phyloP scores from a whole-genome alignment of 2,888 invertebrate genomes.

The Leptinotarsa juncta region DNA sequence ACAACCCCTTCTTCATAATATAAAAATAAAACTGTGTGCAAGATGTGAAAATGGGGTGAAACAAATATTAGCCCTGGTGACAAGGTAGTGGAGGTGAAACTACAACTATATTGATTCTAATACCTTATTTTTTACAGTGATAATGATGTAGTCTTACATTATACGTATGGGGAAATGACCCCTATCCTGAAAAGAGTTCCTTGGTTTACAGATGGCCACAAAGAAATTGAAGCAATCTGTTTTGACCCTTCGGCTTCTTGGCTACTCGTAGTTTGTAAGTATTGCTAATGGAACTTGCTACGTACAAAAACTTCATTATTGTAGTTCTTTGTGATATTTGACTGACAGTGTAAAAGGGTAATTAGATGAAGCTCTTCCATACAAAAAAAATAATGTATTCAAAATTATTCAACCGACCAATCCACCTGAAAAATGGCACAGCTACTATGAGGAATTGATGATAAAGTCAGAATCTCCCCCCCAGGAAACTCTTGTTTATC shows the following conservation, averaged over 20 bases:
- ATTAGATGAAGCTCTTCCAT: no score
- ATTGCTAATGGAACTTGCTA: not conserved
- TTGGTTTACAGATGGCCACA: constrained; percentile 62
- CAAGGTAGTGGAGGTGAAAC: constrained; percentile 53
- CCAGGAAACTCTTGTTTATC: no score
- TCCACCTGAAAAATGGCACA: no score
- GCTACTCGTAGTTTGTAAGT: constrained; percentile 74
- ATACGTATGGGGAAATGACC: constrained; percentile 63
- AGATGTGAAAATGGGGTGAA: constrained; percentile 65
- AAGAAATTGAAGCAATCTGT: constrained; percentile 76
- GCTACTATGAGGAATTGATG: no score
- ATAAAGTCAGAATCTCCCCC: no score
- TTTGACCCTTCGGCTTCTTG: constrained; percentile 87
- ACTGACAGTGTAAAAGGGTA: no score
- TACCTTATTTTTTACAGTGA: constrained; percentile 52
- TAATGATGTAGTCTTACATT: constrained; percentile 63
- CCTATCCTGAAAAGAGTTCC: constrained; percentile 62
- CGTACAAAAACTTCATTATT: no score
- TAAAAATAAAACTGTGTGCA: constrained; percentile 61
- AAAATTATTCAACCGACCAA: no score
- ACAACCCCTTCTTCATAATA: constrained; percentile 62
- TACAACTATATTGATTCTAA: not conserved
- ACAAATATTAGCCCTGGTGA: constrained; percentile 59
- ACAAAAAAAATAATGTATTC: no score
- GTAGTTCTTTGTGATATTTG: no score